Conservation (phyloP, 2,113 vertebrate genomes). For the Ascaphus truei region DNA sequence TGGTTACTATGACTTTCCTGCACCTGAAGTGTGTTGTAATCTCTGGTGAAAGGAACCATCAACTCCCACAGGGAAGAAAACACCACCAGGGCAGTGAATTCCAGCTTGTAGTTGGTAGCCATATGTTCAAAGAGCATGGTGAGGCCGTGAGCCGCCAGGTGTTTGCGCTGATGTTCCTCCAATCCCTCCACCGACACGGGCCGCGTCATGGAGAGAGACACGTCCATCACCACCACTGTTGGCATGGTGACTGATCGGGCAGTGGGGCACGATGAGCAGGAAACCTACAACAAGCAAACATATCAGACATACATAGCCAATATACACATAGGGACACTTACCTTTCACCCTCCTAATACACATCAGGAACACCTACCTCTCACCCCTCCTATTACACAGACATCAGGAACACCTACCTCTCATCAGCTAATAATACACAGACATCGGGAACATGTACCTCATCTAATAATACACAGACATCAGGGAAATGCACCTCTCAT, state of each 20-base stretch:
- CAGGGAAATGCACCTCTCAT: too few species aligned
- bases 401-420: too few species aligned
- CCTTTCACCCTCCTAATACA: not conserved
- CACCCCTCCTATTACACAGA: too few species aligned
- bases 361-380: too few species aligned
- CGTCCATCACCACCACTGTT: slow-evolving; percentile 94
- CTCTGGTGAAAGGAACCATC: slow-evolving; percentile 93
- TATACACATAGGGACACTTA: too few species aligned
- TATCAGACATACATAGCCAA: not conserved
- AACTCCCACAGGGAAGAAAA: slow-evolving; percentile 95
- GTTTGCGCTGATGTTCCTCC: slow-evolving; percentile 93
- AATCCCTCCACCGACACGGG: slow-evolving; percentile 83
- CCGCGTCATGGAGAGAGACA: slow-evolving; percentile 95
- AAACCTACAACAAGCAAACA: not conserved
- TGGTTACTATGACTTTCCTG: too few species aligned
- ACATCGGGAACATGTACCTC: too few species aligned
- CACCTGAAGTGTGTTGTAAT: slow-evolving; percentile 96
- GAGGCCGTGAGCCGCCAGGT: slow-evolving; percentile 88
- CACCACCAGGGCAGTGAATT: slow-evolving; percentile 89
- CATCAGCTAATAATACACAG: too few species aligned
- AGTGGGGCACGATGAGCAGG: not conserved
- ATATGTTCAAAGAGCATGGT: slow-evolving; percentile 98
- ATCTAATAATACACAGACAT: too few species aligned
- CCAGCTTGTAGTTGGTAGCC: slow-evolving; percentile 94
- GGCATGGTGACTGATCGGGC: slow-evolving; percentile 69